phyloP scores from a whole-genome alignment of 2,888 invertebrate genomes.

The Plagiodera versicolora region DNA sequence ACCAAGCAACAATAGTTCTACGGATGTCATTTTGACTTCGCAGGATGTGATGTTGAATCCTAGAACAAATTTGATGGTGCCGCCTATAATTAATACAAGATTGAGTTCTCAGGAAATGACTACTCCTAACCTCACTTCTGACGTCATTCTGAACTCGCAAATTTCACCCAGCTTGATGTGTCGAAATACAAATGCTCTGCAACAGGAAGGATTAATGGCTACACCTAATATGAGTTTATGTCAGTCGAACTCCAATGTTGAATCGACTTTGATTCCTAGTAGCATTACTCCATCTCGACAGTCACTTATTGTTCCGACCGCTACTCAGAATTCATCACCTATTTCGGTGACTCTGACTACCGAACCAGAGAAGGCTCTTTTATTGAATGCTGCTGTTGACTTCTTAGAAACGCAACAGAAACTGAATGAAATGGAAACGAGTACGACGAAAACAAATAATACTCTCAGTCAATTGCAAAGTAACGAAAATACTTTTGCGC shows the following conservation, averaged over 20 bases:
- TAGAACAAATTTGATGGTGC: slow-evolving; percentile 43
- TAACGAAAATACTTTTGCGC: slow-evolving; percentile 36
- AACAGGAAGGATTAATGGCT: slow-evolving; percentile 40
- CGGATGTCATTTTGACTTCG: slow-evolving; percentile 40
- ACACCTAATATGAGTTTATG: slow-evolving; percentile 36
- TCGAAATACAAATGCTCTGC: slow-evolving; percentile 38
- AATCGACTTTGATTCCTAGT: slow-evolving; percentile 34
- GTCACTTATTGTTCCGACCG: slow-evolving; percentile 15
- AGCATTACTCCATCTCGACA: slow-evolving; percentile 24
- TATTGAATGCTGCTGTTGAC: slow-evolving; percentile 73
- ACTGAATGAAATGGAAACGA: slow-evolving; percentile 54
- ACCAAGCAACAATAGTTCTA: slow-evolving; percentile 15
- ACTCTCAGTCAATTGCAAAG: slow-evolving; percentile 32
- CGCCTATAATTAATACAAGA: slow-evolving; percentile 43
- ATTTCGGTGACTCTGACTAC: slow-evolving; percentile 52
- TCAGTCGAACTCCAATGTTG: slow-evolving; percentile 41
- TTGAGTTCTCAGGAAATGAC: slow-evolving; percentile 48
- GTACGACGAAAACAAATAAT: slow-evolving; percentile 22
- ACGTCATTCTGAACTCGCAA: slow-evolving; percentile 64
- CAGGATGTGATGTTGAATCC: slow-evolving; percentile 53
- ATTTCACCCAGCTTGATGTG: slow-evolving; percentile 66
- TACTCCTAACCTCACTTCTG: slow-evolving; percentile 57
- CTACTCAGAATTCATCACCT: slow-evolving; percentile 25
- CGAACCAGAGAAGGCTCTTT: slow-evolving; percentile 73
- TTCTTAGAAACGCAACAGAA: slow-evolving; percentile 67